These are phyloP conservation scores for Rostratula benghalensis DNA, from an alignment of 2,113 vertebrate species.

Conservation along the genomic window DNA sequence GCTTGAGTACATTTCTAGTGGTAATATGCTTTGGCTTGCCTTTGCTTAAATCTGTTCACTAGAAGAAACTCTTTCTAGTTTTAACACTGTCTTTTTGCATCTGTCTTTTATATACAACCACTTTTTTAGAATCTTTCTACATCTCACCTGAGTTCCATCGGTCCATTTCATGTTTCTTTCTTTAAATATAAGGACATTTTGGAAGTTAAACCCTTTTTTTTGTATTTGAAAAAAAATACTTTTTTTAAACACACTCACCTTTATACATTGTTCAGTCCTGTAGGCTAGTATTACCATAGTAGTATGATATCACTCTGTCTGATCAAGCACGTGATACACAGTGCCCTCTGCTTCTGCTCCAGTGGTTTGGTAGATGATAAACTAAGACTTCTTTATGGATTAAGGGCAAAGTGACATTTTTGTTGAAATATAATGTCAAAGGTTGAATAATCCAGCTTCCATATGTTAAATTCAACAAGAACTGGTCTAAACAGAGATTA, in stretches of 20 bases:
- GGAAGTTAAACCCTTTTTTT: neutral
- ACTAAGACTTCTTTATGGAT: neutral
- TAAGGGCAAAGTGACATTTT: constrained; percentile 22
- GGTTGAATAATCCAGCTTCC: neutral
- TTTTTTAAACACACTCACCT: neutral
- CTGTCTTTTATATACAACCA: neutral
- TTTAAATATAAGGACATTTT: neutral
- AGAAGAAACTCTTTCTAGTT: neutral
- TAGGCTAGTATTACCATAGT: neutral
- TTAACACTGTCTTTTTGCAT: neutral
- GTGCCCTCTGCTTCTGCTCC: constrained; percentile 9
- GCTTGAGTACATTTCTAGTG: neutral
- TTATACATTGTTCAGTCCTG: neutral
- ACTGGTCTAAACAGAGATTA: neutral
- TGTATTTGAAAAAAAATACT: neutral
- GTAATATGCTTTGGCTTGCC: neutral
- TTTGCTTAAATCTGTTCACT: neutral
- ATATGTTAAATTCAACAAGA: neutral
- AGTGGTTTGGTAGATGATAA: constrained; percentile 44
- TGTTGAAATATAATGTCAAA: constrained; percentile 1
- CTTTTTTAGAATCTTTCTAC: neutral
- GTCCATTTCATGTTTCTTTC: neutral
- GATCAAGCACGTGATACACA: neutral
- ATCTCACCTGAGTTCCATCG: neutral
- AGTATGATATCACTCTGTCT: neutral